Evolutionary conservation across 2,888 invertebrate genomes (phyloP).

Genomic region (Nesidiocoris tenuis): DNA sequence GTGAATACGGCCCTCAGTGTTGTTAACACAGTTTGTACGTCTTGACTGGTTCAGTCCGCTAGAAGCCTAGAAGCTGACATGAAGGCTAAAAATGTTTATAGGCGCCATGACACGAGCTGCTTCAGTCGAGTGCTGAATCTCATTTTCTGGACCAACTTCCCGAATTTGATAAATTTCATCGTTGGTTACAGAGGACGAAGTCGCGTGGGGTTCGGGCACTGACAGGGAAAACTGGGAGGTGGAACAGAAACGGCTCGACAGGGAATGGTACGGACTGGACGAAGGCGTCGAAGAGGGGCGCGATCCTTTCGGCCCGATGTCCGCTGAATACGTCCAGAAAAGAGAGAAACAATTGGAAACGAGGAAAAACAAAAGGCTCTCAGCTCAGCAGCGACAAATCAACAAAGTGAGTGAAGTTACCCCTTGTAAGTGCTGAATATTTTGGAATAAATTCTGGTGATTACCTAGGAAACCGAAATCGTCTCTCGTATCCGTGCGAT

Average conservation of each 20-base stretch:
- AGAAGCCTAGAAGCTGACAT: too few relatives aligned
- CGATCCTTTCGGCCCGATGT: conserved; percentile 86
- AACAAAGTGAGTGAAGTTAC: conserved; percentile 73
- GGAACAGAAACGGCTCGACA: conserved; percentile 83
- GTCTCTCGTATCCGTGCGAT: too few relatives aligned
- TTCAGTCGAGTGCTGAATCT: not conserved
- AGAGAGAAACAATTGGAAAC: conserved; percentile 92
- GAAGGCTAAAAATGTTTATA: too few relatives aligned
- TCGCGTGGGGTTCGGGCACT: conserved; percentile 59
- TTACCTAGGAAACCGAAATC: too few relatives aligned
- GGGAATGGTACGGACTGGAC: conserved; percentile 97
- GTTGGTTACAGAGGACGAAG: conserved; percentile 55
- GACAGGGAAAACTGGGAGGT: conserved; percentile 76
- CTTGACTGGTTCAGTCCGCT: too few relatives aligned
- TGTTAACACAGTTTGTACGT: too few relatives aligned
- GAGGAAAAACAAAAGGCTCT: conserved; percentile 85
- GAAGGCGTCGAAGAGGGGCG: conserved; percentile 84
- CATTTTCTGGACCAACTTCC: not conserved
- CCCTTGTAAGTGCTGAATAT: too few relatives aligned
- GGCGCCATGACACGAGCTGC: too few relatives aligned
- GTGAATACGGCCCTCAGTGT: too few relatives aligned
- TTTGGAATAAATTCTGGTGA: too few relatives aligned
- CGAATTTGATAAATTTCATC: too few relatives aligned
- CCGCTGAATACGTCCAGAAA: conserved; percentile 87
- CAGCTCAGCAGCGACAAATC: conserved; percentile 93